phyloP scores from a whole-genome alignment of 2,888 invertebrate genomes.

The Galerucella calmariensis region DNA sequence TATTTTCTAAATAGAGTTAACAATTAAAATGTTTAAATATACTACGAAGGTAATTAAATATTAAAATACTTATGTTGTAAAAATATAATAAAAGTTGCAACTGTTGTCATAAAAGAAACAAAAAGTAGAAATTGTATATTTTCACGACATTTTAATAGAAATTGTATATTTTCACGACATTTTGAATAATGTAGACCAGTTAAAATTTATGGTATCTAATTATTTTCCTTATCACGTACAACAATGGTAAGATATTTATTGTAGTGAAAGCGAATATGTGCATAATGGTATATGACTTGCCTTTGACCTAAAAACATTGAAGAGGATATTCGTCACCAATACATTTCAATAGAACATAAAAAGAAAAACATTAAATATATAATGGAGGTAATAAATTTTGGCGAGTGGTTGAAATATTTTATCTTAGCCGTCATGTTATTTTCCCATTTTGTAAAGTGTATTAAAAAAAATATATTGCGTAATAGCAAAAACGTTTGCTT shows the following conservation, averaged over 20 bases:
- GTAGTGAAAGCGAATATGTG: constrained; percentile 26
- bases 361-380: constrained; percentile 18
- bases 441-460: no score
- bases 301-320: constrained; percentile 33
- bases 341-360: constrained; percentile 24
- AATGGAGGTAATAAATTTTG: constrained; percentile 5
- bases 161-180: no score
- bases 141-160: no score
- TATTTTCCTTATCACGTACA: constrained; percentile 18
- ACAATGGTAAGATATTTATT: constrained; percentile 5
- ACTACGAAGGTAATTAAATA: neutral
- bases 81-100: neutral
- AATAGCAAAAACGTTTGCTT: no score
- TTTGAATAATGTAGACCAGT: neutral
- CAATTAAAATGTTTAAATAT: no score
- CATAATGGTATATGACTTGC: constrained; percentile 23
- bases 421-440: no score
- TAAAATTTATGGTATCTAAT: neutral
- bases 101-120: neutral
- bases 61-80: neutral
- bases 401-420: neutral
- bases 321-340: constrained; percentile 28
- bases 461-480: no score
- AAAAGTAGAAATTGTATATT: neutral
- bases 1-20: no score